Evolutionary conservation across 2,113 vertebrate genomes (phyloP).

Genomic region (Otus sunia): DNA sequence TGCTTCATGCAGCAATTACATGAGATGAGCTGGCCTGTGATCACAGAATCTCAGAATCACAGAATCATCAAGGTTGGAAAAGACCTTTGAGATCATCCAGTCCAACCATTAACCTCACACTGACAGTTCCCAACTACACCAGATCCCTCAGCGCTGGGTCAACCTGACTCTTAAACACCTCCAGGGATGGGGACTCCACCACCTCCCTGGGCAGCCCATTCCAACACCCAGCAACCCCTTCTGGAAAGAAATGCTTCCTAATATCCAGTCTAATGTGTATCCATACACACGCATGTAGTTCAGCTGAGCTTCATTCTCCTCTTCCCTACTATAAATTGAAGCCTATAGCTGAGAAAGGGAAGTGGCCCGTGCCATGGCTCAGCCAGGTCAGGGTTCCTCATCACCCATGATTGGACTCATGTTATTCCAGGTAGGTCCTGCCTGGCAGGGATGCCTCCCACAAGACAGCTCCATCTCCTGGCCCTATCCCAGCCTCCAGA

Average conservation of each 20-base stretch:
- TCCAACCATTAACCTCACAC: no score
- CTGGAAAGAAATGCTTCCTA: no score
- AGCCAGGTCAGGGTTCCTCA: not conserved
- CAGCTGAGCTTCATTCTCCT: not conserved
- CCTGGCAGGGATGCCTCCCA: not conserved
- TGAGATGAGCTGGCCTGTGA: not conserved
- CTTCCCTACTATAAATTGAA: not conserved
- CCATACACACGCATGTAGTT: fast-evolving
- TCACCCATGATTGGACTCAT: fast-evolving
- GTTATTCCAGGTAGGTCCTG: not conserved
- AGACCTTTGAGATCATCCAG: no score
- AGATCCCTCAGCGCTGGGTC: no score
- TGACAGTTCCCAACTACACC: no score
- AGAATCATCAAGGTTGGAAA: no score
- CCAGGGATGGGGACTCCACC: no score
- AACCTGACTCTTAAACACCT: no score
- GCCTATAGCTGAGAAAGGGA: not conserved
- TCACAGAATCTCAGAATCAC: no score
- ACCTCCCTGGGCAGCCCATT: no score
- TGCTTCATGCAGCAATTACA: not conserved
- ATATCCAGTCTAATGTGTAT: no score
- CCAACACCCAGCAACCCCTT: no score
- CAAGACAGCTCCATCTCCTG: not conserved
- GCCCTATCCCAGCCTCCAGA: not conserved
- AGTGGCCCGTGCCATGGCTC: fast-evolving